Evolutionary conservation across 2,888 invertebrate species (phyloP).

Genomic region (Drosophila atroscutellata): DNA sequence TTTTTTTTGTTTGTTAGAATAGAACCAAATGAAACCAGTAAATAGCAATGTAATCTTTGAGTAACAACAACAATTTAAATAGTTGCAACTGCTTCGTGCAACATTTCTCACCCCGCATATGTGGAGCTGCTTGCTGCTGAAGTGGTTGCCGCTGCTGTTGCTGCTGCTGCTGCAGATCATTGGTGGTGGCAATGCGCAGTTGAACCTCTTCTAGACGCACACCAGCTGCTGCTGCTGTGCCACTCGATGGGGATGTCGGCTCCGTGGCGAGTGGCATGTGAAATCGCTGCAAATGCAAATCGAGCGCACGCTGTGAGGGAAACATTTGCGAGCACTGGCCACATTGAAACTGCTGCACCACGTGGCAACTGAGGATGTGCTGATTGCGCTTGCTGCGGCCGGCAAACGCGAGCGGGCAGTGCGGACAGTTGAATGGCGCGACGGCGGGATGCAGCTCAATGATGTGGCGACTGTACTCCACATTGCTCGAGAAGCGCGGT

Average conservation of each 20-base stretch:
- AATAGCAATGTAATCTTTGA: neutral
- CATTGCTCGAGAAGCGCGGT: slow-evolving; percentile 78
- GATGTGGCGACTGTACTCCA: slow-evolving; percentile 82
- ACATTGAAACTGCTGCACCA: slow-evolving; percentile 78
- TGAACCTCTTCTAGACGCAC: slow-evolving; percentile 31
- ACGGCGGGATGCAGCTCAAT: slow-evolving; percentile 79
- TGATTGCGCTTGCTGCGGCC: slow-evolving; percentile 76
- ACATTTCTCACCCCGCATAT: slow-evolving; percentile 23
- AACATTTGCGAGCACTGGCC: slow-evolving; percentile 81
- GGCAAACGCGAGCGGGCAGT: slow-evolving; percentile 74
- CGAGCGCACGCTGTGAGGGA: slow-evolving; percentile 77
- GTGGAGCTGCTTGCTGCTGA: slow-evolving; percentile 1
- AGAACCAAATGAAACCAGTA: neutral
- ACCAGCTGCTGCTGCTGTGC: slow-evolving; percentile 1
- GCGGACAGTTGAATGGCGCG: slow-evolving; percentile 80
- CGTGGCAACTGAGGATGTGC: slow-evolving; percentile 75
- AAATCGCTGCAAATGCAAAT: slow-evolving; percentile 78
- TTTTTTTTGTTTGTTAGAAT: neutral
- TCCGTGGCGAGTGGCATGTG: slow-evolving; percentile 61
- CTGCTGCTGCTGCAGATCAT: neutral
- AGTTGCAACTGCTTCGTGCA: neutral
- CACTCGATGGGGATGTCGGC: neutral
- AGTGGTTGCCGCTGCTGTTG: neutral
- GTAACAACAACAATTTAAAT: neutral
- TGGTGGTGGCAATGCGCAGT: slow-evolving; percentile 12